Conservation (phyloP, 2,888 invertebrate species). For the Cecidostiba fungosa region DNA sequence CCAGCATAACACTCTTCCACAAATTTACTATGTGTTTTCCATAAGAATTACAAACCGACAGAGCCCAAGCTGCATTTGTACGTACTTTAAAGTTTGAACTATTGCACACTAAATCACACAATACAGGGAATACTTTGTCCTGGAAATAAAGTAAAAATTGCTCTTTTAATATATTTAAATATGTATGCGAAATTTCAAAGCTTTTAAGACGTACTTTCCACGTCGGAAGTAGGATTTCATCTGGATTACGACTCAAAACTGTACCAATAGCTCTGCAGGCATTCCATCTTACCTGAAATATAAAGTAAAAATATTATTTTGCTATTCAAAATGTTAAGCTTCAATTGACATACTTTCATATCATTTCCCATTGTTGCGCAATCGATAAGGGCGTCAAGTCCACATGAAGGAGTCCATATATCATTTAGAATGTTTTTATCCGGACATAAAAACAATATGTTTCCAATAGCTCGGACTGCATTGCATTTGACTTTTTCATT, state of each 20-base stretch:
- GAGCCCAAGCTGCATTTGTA: conserved; percentile 91
- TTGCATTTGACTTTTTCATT: conserved; percentile 93
- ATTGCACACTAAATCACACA: conserved; percentile 86
- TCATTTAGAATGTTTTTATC: conserved; percentile 81
- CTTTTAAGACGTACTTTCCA: conserved; percentile 79
- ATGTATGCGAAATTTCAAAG: conserved; percentile 46
- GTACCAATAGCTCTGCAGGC: conserved; percentile 94
- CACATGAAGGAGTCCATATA: conserved; percentile 83
- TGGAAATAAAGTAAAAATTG: conserved; percentile 74
- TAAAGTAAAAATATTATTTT: neutral
- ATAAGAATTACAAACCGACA: conserved; percentile 85
- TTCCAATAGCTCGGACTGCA: conserved; percentile 91
- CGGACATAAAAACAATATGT: conserved; percentile 85
- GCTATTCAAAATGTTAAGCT: neutral
- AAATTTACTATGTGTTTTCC: conserved; percentile 83
- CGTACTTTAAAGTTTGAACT: conserved; percentile 95
- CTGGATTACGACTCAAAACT: conserved; percentile 83
- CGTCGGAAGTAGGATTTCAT: conserved; percentile 76
- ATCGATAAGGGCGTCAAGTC: conserved; percentile 86
- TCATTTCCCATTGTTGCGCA: conserved; percentile 87
- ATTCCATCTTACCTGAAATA: conserved; percentile 89
- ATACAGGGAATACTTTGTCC: conserved; percentile 84
- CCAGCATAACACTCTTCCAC: conserved; percentile 88
- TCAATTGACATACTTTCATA: conserved; percentile 85
- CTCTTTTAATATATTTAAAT: neutral